Evolutionary conservation across 2,113 vertebrate species (phyloP).

Genomic region (Papio anubis): DNA sequence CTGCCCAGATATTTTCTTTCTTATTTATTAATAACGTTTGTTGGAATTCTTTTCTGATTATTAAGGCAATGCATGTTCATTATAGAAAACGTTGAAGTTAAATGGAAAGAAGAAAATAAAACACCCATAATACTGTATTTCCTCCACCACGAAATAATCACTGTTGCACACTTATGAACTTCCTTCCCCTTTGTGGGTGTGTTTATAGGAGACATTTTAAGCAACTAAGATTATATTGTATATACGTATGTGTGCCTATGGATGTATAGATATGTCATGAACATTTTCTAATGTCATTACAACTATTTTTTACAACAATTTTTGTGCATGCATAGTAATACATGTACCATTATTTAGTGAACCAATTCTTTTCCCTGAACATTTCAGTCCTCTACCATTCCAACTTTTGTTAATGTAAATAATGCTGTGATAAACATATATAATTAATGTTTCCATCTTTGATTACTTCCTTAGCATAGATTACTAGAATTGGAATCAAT

Average conservation of each 20-base stretch:
- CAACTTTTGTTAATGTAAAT: neutral
- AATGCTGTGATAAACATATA: neutral
- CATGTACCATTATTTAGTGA: neutral
- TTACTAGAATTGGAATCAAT: neutral
- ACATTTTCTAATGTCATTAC: neutral
- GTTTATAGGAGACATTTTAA: neutral
- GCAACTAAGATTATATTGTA: neutral
- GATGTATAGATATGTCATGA: neutral
- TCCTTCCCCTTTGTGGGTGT: neutral
- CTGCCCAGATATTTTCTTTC: neutral
- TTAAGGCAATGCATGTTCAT: neutral
- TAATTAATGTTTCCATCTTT: neutral
- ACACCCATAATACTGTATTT: neutral
- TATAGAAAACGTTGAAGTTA: neutral
- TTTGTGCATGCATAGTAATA: neutral
- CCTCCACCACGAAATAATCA: neutral
- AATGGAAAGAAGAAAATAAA: neutral
- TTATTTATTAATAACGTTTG: constrained; percentile 15
- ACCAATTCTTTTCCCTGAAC: neutral
- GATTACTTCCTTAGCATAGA: neutral
- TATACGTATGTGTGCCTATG: neutral
- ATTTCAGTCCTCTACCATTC: neutral
- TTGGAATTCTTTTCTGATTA: neutral
- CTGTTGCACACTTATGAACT: neutral
- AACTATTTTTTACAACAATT: neutral